A percentile compares a stretch with the other conserved stretches of the same genome.
Conservation (phyloP, 2,888 invertebrate genomes). For the Dorcus parallelipipedus region DNA sequence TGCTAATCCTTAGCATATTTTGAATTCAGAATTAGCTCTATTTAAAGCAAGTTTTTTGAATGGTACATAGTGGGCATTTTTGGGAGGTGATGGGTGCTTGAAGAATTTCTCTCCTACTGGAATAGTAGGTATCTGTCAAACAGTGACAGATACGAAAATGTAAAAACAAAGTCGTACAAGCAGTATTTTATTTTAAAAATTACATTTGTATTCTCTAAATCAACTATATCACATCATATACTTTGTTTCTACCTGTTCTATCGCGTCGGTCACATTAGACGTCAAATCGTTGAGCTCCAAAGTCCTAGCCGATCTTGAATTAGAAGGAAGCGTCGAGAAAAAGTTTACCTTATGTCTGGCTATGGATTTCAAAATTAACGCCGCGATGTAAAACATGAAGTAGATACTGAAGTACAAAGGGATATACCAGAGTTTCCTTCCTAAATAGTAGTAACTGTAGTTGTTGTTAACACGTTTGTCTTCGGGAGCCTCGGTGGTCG, state of each 20-base stretch:
- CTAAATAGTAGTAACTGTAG: constrained; percentile 73
- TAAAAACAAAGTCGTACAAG: too few species aligned
- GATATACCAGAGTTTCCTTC: constrained; percentile 71
- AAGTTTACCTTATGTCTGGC: constrained; percentile 69
- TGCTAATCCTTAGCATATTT: not conserved
- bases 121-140: too few species aligned
- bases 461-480: constrained; percentile 58
- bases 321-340: constrained; percentile 30
- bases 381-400: constrained; percentile 66
- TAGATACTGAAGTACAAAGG: constrained; percentile 74
- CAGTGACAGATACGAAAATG: too few species aligned
- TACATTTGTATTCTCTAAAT: not conserved
- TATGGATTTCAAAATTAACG: constrained; percentile 68
- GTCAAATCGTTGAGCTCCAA: constrained; percentile 15
- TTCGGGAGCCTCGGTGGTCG: constrained; percentile 52
- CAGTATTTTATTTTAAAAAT: not conserved
- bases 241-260: constrained; percentile 19
- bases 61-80: too few species aligned
- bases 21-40: too few species aligned
- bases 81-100: too few species aligned
- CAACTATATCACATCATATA: constrained; percentile 21
- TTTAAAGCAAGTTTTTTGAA: too few species aligned
- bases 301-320: constrained; percentile 15
- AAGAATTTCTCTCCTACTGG: too few species aligned
- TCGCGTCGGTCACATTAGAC: constrained; percentile 14